phyloP scores from a whole-genome alignment of 1,140 invertebrate species.

The Procambarus virginalis region DNA sequence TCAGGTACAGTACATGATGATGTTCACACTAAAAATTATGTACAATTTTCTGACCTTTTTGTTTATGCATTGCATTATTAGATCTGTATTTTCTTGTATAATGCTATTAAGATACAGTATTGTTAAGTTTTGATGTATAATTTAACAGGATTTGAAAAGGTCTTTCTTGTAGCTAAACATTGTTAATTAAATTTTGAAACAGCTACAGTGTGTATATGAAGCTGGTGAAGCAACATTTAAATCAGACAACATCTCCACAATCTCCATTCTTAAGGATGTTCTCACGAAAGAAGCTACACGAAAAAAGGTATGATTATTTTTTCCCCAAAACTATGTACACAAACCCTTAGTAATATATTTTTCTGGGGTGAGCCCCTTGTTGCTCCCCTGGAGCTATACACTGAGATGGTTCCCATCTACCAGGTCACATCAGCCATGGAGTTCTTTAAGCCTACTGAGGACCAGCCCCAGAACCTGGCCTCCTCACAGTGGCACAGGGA shows the following conservation, averaged over 20 bases:
- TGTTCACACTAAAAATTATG: no score
- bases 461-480: no score
- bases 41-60: no score
- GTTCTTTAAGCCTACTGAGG: no score
- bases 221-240: slow-evolving; percentile 85
- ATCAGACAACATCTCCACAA: slow-evolving; percentile 90
- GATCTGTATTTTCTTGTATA: neutral
- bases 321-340: no score
- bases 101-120: neutral
- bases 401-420: no score
- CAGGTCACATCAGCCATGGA: no score
- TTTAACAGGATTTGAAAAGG: neutral
- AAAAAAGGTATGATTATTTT: slow-evolving; percentile 81
- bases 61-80: no score
- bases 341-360: no score
- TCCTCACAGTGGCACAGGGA: no score
- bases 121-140: neutral
- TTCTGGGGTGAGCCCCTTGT: no score
- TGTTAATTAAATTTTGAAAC: neutral
- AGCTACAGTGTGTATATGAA: slow-evolving; percentile 75
- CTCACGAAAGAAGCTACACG: slow-evolving; percentile 89
- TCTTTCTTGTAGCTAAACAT: neutral
- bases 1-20: slow-evolving; percentile 76
- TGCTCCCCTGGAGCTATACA: no score
- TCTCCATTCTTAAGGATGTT: slow-evolving; percentile 89